Conservation (phyloP, 2,888 invertebrate genomes). For the Drosophila pegasa region DNA sequence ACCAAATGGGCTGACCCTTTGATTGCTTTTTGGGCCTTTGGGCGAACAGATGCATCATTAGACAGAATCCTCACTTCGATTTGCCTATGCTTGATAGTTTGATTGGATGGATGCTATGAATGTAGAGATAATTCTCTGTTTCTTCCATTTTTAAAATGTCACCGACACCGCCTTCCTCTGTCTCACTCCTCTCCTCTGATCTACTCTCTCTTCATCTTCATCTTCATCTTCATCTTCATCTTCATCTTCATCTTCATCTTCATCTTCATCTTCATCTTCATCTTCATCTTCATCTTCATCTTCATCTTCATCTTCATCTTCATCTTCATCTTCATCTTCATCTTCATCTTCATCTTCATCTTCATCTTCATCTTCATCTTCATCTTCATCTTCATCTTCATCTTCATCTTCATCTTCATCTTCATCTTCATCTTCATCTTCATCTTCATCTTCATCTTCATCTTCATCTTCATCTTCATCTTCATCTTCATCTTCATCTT, state of each 20-base stretch:
- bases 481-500: conserved; percentile 9
- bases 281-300: conserved; percentile 6
- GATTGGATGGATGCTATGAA: neutral
- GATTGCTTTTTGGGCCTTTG: conserved; percentile 50
- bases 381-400: conserved; percentile 10
- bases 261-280: conserved; percentile 5
- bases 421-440: conserved; percentile 9
- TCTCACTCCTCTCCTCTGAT: no score
- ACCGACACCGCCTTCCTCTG: no score
- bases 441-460: conserved; percentile 9
- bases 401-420: conserved; percentile 9
- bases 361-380: conserved; percentile 9
- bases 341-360: conserved; percentile 10
- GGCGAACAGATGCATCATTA: conserved; percentile 31
- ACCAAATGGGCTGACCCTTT: conserved; percentile 16
- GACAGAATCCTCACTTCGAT: neutral
- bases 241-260: conserved; percentile 8
- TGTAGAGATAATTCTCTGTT: no score
- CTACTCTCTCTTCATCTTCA: neutral
- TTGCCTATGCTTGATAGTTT: neutral
- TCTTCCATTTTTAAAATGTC: no score
- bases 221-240: conserved; percentile 2
- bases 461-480: conserved; percentile 11
- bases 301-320: conserved; percentile 9
- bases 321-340: conserved; percentile 6